phyloP scores from a whole-genome alignment of 2,888 invertebrate species.

The Aphodius granarius region DNA sequence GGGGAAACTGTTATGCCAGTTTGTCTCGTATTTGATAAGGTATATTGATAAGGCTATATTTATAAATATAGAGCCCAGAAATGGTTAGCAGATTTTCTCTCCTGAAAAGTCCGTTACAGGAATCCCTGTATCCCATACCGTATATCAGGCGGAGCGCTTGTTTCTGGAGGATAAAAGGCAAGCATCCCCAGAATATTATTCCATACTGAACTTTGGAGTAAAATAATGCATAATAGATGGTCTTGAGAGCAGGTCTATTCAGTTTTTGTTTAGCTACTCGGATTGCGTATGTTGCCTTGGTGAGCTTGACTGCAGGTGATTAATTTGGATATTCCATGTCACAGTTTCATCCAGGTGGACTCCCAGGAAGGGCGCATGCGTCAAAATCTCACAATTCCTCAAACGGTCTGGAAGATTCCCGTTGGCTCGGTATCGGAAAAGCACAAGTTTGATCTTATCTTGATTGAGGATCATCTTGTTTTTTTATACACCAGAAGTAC shows the following conservation, averaged over 20 bases:
- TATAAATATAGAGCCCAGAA: neutral
- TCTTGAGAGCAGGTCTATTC: neutral
- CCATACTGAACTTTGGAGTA: neutral
- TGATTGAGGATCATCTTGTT: neutral
- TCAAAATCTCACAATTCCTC: neutral
- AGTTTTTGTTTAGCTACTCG: neutral
- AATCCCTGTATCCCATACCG: neutral
- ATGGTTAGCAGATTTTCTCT: neutral
- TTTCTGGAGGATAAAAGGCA: neutral
- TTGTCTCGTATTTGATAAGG: neutral
- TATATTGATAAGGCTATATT: neutral
- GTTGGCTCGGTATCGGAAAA: neutral
- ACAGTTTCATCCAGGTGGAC: neutral
- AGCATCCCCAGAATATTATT: neutral
- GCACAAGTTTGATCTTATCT: neutral
- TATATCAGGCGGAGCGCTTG: neutral
- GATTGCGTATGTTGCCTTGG: neutral
- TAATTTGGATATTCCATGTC: neutral
- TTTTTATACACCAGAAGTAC: neutral
- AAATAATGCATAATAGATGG: neutral
- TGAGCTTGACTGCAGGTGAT: neutral
- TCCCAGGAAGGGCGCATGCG: neutral
- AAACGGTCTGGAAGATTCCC: neutral
- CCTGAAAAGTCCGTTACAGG: neutral
- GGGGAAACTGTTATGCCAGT: neutral